phyloP scores from a whole-genome alignment of 2,797 vertebrate genomes.

The Enteromius argenteus region DNA sequence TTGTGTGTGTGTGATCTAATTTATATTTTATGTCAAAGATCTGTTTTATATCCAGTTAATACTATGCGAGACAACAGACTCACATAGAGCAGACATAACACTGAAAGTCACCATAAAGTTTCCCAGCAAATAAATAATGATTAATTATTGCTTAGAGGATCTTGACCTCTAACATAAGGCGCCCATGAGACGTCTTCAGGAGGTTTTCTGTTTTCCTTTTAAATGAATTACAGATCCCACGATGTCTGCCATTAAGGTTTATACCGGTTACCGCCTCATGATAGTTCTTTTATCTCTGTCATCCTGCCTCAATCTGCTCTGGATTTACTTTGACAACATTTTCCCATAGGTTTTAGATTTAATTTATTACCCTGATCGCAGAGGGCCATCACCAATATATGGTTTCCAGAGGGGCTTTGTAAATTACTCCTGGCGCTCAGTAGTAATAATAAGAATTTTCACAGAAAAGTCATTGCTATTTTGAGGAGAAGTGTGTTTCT shows the following conservation, averaged over 20 bases:
- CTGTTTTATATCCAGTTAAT: neutral
- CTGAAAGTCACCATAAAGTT: conserved; percentile 40
- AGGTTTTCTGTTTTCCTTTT: conserved; percentile 50
- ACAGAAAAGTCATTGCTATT: conserved; percentile 41
- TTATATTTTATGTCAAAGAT: neutral
- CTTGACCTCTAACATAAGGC: conserved; percentile 46
- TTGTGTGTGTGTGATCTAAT: neutral
- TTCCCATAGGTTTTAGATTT: conserved; percentile 60
- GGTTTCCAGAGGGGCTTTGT: conserved; percentile 51
- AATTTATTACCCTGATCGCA: conserved; percentile 67
- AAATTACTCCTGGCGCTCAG: conserved; percentile 60
- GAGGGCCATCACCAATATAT: conserved; percentile 61
- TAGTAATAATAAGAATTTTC: conserved; percentile 57
- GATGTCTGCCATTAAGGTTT: conserved; percentile 59
- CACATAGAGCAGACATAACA: neutral
- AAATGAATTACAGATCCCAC: conserved; percentile 54
- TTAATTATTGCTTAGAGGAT: conserved; percentile 50
- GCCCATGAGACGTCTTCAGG: conserved; percentile 47
- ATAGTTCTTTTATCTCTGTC: conserved; percentile 61
- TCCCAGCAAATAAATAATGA: conserved; percentile 56
- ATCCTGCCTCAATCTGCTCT: conserved; percentile 50
- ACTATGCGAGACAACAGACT: neutral
- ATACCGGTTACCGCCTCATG: conserved; percentile 37
- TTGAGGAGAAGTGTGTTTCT: conserved; percentile 32
- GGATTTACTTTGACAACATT: conserved; percentile 53